A percentile compares a stretch with the other conserved stretches of the same genome.
These are phyloP conservation scores for Origma solitaria DNA, from an alignment of 2,113 vertebrate species.

Conservation along the genomic window DNA sequence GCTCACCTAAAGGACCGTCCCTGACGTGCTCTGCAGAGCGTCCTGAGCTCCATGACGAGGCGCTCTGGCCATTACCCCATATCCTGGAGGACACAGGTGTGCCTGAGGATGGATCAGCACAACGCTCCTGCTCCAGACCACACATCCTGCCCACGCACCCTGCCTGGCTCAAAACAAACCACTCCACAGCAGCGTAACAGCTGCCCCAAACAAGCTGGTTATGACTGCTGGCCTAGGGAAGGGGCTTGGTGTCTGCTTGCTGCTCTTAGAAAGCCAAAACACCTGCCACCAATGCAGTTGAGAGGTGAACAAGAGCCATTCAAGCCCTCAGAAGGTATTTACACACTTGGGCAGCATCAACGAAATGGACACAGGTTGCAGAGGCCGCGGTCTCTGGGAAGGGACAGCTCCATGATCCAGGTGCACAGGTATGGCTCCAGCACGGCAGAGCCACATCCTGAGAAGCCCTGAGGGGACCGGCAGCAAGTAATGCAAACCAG, in stretches of 20 bases:
- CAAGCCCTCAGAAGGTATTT: background rate
- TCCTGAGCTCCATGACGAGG: fast-evolving
- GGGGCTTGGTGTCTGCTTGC: background rate
- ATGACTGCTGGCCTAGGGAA: fast-evolving
- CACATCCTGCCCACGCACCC: fast-evolving
- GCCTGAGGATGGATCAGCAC: background rate
- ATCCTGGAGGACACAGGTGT: background rate
- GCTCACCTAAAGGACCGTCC: background rate
- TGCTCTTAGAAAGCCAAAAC: background rate
- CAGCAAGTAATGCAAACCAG: background rate
- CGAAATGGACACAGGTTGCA: background rate
- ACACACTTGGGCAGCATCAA: background rate
- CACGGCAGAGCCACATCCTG: background rate
- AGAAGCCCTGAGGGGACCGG: background rate
- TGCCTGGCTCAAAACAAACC: background rate
- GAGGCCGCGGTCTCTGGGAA: fast-evolving
- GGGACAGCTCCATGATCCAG: background rate
- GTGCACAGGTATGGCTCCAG: fast-evolving
- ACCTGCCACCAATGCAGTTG: background rate
- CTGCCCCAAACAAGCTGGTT: background rate
- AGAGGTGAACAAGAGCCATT: background rate
- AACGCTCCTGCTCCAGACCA: fast-evolving
- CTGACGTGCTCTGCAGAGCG: background rate
- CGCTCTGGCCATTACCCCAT: background rate
- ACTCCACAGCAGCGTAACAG: fast-evolving